A percentile compares a stretch with the other conserved stretches of the same genome.
Evolutionary conservation across 2,888 invertebrate species (phyloP).

Genomic region (Zaprionus obscuricornis): DNA sequence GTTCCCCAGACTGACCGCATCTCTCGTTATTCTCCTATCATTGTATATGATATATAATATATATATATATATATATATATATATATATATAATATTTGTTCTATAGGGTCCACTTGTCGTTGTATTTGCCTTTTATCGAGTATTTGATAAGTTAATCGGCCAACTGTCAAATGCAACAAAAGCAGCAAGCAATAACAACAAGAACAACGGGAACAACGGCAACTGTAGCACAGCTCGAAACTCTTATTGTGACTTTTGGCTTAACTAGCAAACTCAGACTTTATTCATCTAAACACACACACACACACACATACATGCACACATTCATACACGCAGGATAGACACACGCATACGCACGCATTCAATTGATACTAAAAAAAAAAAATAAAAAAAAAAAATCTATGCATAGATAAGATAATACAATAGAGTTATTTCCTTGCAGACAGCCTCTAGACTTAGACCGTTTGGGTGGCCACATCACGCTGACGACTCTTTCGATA

Average conservation of each 20-base stretch:
- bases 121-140: constrained; percentile 1
- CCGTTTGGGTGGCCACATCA: constrained; percentile 60
- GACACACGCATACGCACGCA: background rate
- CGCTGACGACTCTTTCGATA: constrained; percentile 63
- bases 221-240: too few relatives aligned
- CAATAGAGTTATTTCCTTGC: constrained; percentile 1
- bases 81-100: too few relatives aligned
- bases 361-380: background rate
- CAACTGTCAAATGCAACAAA: background rate
- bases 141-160: constrained; percentile 25
- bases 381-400: background rate
- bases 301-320: background rate
- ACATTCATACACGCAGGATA: constrained; percentile 2
- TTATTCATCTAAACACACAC: constrained; percentile 13
- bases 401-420: too few relatives aligned
- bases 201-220: background rate
- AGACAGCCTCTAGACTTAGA: constrained; percentile 17
- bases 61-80: too few relatives aligned
- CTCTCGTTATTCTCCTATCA: too few relatives aligned
- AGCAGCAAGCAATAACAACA: background rate
- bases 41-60: too few relatives aligned
- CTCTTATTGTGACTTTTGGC: constrained; percentile 39
- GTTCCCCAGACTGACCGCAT: too few relatives aligned
- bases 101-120: constrained; percentile 9
- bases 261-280: constrained; percentile 48